Percentiles rank a stretch among this genome's conserved stretches.
These are phyloP conservation scores for Caenorhabditis sp. DNA, from an alignment of 2,888 invertebrate species.

Conservation along the genomic window DNA sequence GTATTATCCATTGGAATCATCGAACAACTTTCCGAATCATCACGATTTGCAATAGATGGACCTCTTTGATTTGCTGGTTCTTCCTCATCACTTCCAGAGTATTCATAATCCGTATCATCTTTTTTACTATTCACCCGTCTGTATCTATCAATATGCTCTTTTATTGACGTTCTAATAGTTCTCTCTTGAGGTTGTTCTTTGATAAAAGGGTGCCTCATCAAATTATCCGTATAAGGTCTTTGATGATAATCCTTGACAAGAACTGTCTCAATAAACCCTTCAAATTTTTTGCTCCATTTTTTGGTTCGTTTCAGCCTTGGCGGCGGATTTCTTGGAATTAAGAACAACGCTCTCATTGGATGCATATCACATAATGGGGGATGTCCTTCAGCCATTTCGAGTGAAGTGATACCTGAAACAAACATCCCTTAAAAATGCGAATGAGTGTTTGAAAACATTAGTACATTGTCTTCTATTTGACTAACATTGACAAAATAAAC, in stretches of 20 bases:
- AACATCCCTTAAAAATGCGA: constrained; percentile 3
- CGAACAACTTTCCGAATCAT: constrained; percentile 74
- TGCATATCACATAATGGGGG: constrained; percentile 93
- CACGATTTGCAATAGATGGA: constrained; percentile 21
- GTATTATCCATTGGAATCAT: constrained; percentile 95
- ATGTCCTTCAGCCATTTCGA: constrained; percentile 93
- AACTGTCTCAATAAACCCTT: constrained; percentile 91
- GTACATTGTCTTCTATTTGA: constrained; percentile 1
- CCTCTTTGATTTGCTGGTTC: constrained; percentile 78
- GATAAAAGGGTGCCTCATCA: constrained; percentile 90
- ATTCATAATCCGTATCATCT: constrained; percentile 82
- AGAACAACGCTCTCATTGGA: constrained; percentile 87
- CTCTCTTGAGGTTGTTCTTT: constrained; percentile 97
- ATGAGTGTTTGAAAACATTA: constrained; percentile 11
- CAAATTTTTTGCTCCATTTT: constrained; percentile 86
- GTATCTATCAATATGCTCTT: constrained; percentile 93
- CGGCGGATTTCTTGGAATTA: constrained; percentile 82
- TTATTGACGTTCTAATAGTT: constrained; percentile 95
- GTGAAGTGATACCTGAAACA: constrained; percentile 82
- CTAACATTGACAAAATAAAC: constrained; percentile 1
- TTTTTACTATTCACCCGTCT: constrained; percentile 74
- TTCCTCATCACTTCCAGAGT: constrained; percentile 96
- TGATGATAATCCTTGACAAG: constrained; percentile 98
- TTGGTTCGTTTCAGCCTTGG: constrained; percentile 81
- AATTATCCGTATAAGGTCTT: constrained; percentile 95